Base-by-base conservation (phyloP, 2,888 invertebrate species). In the Pheosia gnoma region DNA sequence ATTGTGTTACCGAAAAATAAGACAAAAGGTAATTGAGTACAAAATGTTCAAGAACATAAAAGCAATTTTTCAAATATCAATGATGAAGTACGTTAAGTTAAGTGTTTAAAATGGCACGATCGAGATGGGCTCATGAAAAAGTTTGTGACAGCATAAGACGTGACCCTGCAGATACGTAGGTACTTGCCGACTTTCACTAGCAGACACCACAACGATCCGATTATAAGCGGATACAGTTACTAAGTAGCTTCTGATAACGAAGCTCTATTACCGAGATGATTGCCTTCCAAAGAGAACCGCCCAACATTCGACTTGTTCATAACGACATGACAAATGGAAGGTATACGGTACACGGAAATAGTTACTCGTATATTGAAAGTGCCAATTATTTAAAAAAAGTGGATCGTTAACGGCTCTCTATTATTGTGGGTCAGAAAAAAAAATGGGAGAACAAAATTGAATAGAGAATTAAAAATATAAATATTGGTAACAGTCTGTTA, bases 181-280 rank as follows among this genome's bases (percentile, higher is more conserved):
- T 49, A 6, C 49, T 25, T 51, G 51, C 37, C 11, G 53, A 72
- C 73, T 78, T 80, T 77, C 64, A 72, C 66, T 72, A 61, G 70
- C 67, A 66, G 65, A 79, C 75, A 81, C 77, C 75, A 57, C 56
- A 58, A 11, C 38, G 13, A 63, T 62, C 66, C 61, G 68, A 67
- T 61, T n/a, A 60, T 51, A 75, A 76, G 75, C 77, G 75, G 74
- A 69, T 65, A 66, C 77, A 75, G 80, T 86, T 88, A 85, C 82
- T 86, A 85, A 80, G 80, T 78, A 77, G 77, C 79, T 73, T 82
- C 81, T 83, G 89, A 89, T 90, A 91, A 89, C 81, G 81, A 88
- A 86, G 83, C 83, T 84, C 83, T 84, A 90, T 90, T 89, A 88
- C 80, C 63, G 70, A 69, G 78, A 84, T 89, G 87, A 91, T 90